Evolutionary conservation across 2,797 vertebrate species (phyloP), one percentile per base, ranked within the genome.

Genomic region (Ataeniobius toweri): DNA sequence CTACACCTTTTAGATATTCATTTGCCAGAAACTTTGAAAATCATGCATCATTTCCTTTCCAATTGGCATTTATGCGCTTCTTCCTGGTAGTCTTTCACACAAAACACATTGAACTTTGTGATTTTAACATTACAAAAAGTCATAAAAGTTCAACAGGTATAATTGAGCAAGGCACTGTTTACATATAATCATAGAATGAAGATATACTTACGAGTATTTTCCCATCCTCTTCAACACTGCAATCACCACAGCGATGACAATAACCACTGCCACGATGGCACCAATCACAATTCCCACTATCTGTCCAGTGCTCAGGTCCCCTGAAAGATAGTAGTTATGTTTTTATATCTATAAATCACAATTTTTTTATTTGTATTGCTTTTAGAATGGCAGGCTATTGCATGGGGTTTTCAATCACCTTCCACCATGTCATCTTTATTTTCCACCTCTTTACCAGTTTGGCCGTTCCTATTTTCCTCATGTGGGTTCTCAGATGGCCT

Each of bases 201-300:
- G 39, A 82, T 46, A 36, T 81, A 96, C 95, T 96, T 88, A 96
- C 96, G 96, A 94, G 89, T 96, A 96, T 92, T 95, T 95, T 74
- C 95, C 95, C 95, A 96, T 96, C 89, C 95, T 95, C 76, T 92
- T 92, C 82, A 94, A 87, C 31, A 89, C 88, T 22, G 89, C 87
- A 5, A 95, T 90, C 78, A 94, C 92, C 73, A 95, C 93, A 0
- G 89, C 93, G 8, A 89, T 89, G 81, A 93, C 80, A 59, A 96
- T 75, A 36, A 93, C 83, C 58, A 96, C 86, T 5, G 91, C 91
- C 70, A 95, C 22, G 77, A 96, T 86, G 61, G 89, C 90, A 0
- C 92, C 95, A 20, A 96, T 92, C 73, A 95, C 94, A 22, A 96
- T 95, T 71, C 96, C 95, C 6, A 87, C 93, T 39, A 96, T 83